These are phyloP conservation scores for Agelas oroides DNA, from an alignment of 37 sponge, comb jelly and placozoan species.

Conservation along the genomic window DNA sequence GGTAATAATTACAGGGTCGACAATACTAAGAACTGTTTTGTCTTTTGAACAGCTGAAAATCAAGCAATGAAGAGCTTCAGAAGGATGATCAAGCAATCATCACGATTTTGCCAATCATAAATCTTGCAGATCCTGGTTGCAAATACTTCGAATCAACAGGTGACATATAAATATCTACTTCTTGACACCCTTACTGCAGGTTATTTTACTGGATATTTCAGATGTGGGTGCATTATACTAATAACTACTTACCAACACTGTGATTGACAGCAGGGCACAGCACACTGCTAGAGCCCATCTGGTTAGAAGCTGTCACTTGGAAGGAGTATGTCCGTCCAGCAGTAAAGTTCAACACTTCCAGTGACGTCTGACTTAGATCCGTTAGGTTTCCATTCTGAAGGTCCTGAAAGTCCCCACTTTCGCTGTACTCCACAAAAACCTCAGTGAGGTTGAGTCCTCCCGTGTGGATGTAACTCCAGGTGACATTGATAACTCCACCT, in stretches of 20 bases:
- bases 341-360: background rate
- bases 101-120: too few species aligned
- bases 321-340: slow-evolving; percentile 15
- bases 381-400: background rate
- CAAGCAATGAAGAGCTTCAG: too few species aligned
- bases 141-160: too few species aligned
- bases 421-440: background rate
- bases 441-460: slow-evolving; percentile 39
- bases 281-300: background rate
- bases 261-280: slow-evolving; percentile 14
- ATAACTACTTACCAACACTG: slow-evolving; percentile 4
- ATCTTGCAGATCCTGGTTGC: too few species aligned
- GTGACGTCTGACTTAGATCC: background rate
- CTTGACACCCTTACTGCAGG: too few species aligned
- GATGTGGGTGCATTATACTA: too few species aligned
- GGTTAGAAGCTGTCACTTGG: background rate
- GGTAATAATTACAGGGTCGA: too few species aligned
- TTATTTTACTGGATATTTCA: too few species aligned
- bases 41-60: too few species aligned
- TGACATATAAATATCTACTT: too few species aligned
- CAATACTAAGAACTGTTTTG: too few species aligned
- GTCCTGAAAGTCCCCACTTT: background rate
- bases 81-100: too few species aligned
- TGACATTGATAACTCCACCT: background rate
- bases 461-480: slow-evolving; percentile 22